phyloP scores from a whole-genome alignment of 2,113 vertebrate species.

The Acinonyx jubatus region DNA sequence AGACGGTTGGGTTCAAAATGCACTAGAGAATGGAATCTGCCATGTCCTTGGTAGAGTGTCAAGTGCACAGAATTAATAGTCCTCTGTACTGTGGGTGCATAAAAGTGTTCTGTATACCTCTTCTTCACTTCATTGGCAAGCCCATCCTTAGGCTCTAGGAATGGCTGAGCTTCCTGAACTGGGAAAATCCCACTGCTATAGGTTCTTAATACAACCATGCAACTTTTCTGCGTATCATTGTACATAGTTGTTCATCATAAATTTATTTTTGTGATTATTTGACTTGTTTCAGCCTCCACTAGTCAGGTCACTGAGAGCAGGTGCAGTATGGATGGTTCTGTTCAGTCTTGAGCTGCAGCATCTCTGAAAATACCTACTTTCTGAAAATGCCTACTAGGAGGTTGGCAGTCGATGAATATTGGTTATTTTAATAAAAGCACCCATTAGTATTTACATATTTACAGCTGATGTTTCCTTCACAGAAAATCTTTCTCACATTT shows the following conservation, averaged over 20 bases:
- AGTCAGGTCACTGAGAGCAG: background rate
- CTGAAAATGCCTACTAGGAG: background rate
- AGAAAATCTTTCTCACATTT: background rate
- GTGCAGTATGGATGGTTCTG: background rate
- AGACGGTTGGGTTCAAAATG: background rate
- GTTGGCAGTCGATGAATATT: background rate
- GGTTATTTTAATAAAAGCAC: background rate
- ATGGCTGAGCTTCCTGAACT: background rate
- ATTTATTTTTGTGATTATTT: background rate
- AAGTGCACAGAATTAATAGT: background rate
- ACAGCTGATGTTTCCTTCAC: background rate
- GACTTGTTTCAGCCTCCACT: background rate
- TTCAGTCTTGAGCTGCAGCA: background rate
- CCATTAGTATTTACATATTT: background rate
- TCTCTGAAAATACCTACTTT: background rate
- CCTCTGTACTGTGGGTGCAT: background rate
- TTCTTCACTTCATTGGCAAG: background rate
- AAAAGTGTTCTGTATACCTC: background rate
- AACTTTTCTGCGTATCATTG: background rate
- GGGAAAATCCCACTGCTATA: background rate
- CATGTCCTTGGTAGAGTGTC: constrained; percentile 5
- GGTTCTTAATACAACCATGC: background rate
- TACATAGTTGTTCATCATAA: background rate
- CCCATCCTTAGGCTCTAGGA: too few species aligned
- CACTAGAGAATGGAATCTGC: background rate